Evolutionary conservation across 2,113 vertebrate species (phyloP).

Genomic region (Cynoglossus semilaevis): DNA sequence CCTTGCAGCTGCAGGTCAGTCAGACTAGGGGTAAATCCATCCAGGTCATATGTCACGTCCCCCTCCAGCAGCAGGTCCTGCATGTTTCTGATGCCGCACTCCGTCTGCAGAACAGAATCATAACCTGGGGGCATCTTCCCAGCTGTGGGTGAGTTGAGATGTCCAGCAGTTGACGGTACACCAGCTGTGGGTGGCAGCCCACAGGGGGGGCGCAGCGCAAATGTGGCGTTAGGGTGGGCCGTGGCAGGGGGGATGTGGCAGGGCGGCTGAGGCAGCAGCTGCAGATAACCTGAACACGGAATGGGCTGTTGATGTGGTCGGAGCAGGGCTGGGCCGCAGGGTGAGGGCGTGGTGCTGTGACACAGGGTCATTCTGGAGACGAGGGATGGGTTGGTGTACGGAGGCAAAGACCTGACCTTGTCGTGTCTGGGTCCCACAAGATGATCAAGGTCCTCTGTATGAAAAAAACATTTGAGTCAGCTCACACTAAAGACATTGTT

Average conservation of each 20-base stretch:
- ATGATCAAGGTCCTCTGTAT: constrained; percentile 87
- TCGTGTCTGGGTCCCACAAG: constrained; percentile 85
- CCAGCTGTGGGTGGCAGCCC: constrained; percentile 70
- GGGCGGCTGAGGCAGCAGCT: constrained; percentile 48
- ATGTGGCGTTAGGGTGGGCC: constrained; percentile 65
- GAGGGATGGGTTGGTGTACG: constrained; percentile 49
- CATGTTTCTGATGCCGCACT: constrained; percentile 74
- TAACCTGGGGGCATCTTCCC: constrained; percentile 81
- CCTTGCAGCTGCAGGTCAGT: constrained; percentile 92
- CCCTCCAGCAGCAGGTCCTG: constrained; percentile 84
- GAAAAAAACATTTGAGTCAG: constrained; percentile 1
- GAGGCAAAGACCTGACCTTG: constrained; percentile 72
- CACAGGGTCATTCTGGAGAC: constrained; percentile 37
- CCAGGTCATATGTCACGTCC: constrained; percentile 85
- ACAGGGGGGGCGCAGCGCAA: constrained; percentile 70
- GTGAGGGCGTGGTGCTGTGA: constrained; percentile 54
- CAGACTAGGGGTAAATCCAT: constrained; percentile 90
- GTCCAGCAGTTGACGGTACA: constrained; percentile 53
- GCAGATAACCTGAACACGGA: constrained; percentile 60
- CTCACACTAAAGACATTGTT: not conserved
- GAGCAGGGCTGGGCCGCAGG: constrained; percentile 60
- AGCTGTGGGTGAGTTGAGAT: constrained; percentile 75
- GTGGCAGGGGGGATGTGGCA: constrained; percentile 38
- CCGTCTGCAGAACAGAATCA: constrained; percentile 67
- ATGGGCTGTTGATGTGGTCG: constrained; percentile 48